These are phyloP conservation scores for Nothoprocta perdicaria DNA, from an alignment of 2,113 vertebrate genomes.

Conservation along the genomic window DNA sequence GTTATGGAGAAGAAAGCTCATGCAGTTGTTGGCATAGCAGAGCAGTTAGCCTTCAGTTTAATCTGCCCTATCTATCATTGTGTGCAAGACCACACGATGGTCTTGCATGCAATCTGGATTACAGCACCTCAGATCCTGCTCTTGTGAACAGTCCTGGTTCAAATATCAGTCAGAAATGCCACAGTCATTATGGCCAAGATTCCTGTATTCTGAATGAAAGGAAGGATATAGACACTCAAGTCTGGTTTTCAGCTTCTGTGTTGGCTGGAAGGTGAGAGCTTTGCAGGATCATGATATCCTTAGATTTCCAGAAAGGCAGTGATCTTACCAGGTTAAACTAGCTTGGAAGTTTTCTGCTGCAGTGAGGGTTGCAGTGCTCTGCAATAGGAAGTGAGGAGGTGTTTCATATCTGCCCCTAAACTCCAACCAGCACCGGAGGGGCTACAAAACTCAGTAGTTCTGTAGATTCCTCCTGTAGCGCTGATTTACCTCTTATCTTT, in stretches of 20 bases:
- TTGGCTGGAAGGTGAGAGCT: not conserved
- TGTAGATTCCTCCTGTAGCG: slow-evolving; percentile 11
- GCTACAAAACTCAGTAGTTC: not conserved
- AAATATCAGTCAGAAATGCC: not conserved
- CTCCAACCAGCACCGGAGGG: not conserved
- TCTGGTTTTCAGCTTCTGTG: not conserved
- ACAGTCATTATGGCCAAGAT: not conserved
- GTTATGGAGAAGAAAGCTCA: not conserved
- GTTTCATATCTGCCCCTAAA: not conserved
- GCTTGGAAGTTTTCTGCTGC: not conserved
- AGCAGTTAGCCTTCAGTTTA: not conserved
- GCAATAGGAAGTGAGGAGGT: not conserved
- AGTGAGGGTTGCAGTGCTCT: not conserved
- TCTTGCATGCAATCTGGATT: not conserved
- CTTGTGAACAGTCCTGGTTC: not conserved
- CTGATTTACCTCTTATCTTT: not conserved
- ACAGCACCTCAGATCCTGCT: not conserved
- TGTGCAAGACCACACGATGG: not conserved
- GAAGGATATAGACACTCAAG: not conserved
- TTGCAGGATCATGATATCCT: not conserved
- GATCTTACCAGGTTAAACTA: not conserved
- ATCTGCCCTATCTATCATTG: not conserved
- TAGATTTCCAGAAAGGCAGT: not conserved
- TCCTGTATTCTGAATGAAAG: not conserved
- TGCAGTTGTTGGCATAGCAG: not conserved